phyloP scores from a whole-genome alignment of 2,113 vertebrate genomes.

The Paraplagusia blochii region DNA sequence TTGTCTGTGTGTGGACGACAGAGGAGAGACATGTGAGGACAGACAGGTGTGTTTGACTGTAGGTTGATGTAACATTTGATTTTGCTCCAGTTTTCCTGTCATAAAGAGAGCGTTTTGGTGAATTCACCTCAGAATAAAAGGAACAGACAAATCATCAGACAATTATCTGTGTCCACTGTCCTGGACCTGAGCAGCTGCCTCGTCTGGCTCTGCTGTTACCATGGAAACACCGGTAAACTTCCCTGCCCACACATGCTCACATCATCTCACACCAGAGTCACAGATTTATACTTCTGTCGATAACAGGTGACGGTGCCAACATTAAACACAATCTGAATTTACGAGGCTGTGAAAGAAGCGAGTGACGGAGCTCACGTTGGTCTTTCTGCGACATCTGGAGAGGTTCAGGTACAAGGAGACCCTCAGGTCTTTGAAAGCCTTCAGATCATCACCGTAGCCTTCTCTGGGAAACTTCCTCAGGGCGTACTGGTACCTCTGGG shows the following conservation, averaged over 20 bases:
- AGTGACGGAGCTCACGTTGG: constrained; percentile 82
- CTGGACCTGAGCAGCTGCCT: constrained; percentile 4
- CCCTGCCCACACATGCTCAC: constrained; percentile 24
- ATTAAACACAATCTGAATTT: too few species aligned
- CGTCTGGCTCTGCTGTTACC: neutral
- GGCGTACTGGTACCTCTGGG: constrained; percentile 96
- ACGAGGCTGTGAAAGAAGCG: neutral
- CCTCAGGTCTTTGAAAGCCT: constrained; percentile 90
- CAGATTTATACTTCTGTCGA: constrained; percentile 1
- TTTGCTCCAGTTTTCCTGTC: too few species aligned
- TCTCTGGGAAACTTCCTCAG: constrained; percentile 95
- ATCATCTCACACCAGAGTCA: constrained; percentile 6
- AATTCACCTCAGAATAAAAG: too few species aligned
- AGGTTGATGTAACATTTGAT: too few species aligned
- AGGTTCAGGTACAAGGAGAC: constrained; percentile 94
- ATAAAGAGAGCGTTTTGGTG: too few species aligned
- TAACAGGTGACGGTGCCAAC: neutral
- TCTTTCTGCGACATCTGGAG: constrained; percentile 96
- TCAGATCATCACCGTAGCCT: constrained; percentile 92
- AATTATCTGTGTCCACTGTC: neutral
- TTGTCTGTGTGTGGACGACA: too few species aligned
- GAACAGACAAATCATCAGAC: too few species aligned
- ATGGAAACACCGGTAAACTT: constrained; percentile 34
- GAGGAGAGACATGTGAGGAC: too few species aligned
- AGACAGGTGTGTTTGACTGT: too few species aligned